A percentile compares a stretch with the other conserved stretches of the same genome.
Conservation (phyloP, 2,797 vertebrate species). For the Brachyalestes nurse region DNA sequence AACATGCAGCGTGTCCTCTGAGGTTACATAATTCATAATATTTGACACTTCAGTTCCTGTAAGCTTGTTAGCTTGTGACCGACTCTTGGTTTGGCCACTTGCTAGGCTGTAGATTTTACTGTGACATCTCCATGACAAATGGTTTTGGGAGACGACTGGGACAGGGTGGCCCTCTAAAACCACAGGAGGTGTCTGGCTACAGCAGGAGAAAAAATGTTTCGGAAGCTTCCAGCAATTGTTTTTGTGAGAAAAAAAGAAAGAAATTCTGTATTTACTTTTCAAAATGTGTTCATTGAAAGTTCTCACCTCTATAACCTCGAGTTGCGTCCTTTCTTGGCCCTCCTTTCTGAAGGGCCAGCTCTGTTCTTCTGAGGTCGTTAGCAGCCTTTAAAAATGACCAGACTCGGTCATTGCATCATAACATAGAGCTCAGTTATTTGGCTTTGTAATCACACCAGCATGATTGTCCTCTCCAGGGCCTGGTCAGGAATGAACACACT, state of each 20-base stretch:
- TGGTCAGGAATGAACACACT: constrained; percentile 36
- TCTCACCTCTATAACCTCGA: neutral
- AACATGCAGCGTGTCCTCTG: constrained; percentile 65
- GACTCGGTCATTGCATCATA: constrained; percentile 44
- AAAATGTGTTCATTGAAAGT: neutral
- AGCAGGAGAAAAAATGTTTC: neutral
- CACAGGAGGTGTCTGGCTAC: constrained; percentile 65
- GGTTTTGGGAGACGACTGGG: constrained; percentile 65
- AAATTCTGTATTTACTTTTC: neutral
- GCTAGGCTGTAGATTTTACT: constrained; percentile 71
- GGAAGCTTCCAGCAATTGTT: neutral
- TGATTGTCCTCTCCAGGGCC: constrained; percentile 44
- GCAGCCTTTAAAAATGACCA: constrained; percentile 39
- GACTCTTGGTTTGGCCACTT: constrained; percentile 70
- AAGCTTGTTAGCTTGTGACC: constrained; percentile 69
- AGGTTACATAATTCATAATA: constrained; percentile 49
- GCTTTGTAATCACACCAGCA: constrained; percentile 44
- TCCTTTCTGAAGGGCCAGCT: constrained; percentile 48
- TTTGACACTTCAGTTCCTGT: constrained; percentile 10
- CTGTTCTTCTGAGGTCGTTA: constrained; percentile 16
- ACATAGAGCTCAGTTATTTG: constrained; percentile 37
- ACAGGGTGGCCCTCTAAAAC: constrained; percentile 21
- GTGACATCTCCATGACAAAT: constrained; percentile 77
- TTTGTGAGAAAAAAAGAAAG: neutral
- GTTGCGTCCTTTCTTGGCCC: neutral